phyloP scores from a whole-genome alignment of 2,113 vertebrate species.

The Petaurus breviceps region DNA sequence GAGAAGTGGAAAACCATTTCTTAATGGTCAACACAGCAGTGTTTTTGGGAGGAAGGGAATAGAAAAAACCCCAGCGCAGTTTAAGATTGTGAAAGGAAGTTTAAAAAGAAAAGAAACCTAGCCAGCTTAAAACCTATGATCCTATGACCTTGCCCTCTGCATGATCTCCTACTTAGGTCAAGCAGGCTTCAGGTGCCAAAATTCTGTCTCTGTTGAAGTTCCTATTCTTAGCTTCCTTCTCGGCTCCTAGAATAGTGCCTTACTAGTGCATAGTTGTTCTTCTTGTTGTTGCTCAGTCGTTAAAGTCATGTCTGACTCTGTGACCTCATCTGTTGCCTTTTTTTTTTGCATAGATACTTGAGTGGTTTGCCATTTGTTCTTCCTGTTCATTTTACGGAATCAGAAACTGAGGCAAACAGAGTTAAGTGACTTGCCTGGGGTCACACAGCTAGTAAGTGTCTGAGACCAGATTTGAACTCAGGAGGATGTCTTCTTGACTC shows the following conservation, averaged over 20 bases:
- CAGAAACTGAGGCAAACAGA: neutral
- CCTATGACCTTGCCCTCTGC: neutral
- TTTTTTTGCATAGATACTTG: neutral
- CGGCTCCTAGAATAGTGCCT: neutral
- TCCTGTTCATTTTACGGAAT: neutral
- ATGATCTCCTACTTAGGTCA: neutral
- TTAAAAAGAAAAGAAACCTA: neutral
- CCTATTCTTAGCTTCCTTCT: neutral
- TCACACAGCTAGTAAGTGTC: neutral
- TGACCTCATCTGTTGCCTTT: neutral
- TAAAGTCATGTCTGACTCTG: neutral
- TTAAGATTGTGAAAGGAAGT: constrained; percentile 15
- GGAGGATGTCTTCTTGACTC: neutral
- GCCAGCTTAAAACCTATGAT: neutral
- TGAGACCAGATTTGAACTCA: neutral
- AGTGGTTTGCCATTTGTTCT: neutral
- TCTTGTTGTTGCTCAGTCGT: neutral
- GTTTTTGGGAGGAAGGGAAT: constrained; percentile 23
- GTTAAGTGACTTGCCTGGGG: neutral
- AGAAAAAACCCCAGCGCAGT: constrained; percentile 2
- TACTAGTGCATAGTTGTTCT: neutral
- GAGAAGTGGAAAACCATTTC: constrained; percentile 18
- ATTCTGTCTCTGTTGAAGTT: neutral
- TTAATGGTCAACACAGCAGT: neutral
- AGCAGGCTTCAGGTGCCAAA: neutral